Evolutionary conservation across 2,113 vertebrate genomes (phyloP).

Genomic region (Tylochromis polylepis): DNA sequence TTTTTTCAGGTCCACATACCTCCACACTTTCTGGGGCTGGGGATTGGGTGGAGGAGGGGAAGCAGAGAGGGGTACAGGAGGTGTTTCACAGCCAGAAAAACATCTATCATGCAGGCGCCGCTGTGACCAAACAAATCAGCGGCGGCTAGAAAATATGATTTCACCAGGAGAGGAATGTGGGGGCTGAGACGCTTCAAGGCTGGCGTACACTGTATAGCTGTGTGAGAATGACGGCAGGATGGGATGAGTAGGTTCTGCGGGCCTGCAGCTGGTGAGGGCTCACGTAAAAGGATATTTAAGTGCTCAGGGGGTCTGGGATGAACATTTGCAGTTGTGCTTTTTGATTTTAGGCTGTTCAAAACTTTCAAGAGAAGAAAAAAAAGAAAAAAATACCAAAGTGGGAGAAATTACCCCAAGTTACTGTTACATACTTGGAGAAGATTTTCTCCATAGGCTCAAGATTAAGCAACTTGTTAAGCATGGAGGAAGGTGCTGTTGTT

Average conservation of each 20-base stretch:
- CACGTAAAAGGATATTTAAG: not conserved
- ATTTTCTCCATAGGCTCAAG: not conserved
- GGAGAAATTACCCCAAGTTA: not conserved
- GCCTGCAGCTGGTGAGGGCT: not conserved
- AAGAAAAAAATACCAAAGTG: accelerated
- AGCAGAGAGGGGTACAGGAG: not conserved
- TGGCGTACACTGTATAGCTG: not conserved
- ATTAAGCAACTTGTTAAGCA: not conserved
- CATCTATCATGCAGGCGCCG: conserved; percentile 60
- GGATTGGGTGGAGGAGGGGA: not conserved
- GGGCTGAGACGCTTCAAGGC: not conserved
- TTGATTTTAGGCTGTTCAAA: not conserved
- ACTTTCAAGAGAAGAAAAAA: not conserved
- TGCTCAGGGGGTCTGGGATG: not conserved
- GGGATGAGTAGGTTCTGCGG: not conserved
- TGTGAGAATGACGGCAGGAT: not conserved
- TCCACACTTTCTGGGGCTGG: conserved; percentile 8
- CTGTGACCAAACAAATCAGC: conserved; percentile 61
- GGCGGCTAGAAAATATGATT: conserved; percentile 54
- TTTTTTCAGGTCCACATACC: conserved; percentile 22
- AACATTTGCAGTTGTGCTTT: not conserved
- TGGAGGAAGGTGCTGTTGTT: conserved; percentile 6
- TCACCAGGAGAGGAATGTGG: conserved; percentile 51
- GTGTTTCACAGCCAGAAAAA: conserved; percentile 48
- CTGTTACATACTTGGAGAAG: not conserved